Conservation (phyloP, 2,113 vertebrate species). For the Rutilus rutilus region DNA sequence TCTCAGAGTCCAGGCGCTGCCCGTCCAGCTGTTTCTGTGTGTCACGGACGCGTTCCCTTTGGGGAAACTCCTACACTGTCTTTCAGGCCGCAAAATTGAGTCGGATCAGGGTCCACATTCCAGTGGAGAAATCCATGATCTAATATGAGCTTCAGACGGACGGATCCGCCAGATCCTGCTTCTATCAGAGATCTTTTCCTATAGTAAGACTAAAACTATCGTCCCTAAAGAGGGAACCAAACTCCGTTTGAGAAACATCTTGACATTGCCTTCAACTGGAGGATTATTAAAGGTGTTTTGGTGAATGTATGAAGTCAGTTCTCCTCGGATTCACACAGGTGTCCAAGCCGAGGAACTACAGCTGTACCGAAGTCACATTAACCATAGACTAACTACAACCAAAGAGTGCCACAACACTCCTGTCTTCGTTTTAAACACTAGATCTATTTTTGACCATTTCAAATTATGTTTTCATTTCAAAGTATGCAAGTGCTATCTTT, state of each 20-base stretch:
- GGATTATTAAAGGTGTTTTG: neutral
- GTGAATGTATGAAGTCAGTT: neutral
- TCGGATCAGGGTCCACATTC: constrained; percentile 60
- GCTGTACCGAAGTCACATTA: neutral
- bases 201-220: neutral
- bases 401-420: neutral
- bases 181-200: neutral
- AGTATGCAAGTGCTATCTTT: neutral
- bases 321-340: neutral
- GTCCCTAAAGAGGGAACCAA: neutral
- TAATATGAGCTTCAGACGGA: constrained; percentile 54
- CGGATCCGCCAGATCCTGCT: neutral
- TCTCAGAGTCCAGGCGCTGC: constrained; percentile 19
- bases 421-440: neutral
- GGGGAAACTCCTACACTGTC: constrained; percentile 57
- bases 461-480: neutral
- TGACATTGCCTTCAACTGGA: neutral
- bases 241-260: neutral
- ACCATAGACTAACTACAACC: neutral
- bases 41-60: constrained; percentile 56
- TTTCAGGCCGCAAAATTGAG: constrained; percentile 59
- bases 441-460: neutral
- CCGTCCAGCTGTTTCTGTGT: constrained; percentile 61
- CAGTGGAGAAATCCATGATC: constrained; percentile 61
- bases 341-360: neutral